Evolutionary conservation across 2,113 vertebrate genomes (phyloP).

Genomic region (Xiphophorus hellerii): DNA sequence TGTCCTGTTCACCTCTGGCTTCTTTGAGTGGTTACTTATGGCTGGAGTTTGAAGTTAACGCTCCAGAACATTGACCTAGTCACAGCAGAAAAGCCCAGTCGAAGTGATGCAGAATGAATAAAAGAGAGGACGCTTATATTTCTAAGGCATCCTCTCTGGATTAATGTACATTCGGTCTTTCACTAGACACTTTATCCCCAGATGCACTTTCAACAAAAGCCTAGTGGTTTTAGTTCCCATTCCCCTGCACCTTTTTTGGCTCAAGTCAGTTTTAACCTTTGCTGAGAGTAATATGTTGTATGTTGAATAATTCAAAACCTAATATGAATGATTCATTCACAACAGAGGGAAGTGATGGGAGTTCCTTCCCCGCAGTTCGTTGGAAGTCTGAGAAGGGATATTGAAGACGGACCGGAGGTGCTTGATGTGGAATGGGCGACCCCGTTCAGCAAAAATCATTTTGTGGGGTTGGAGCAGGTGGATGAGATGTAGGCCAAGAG

Average conservation of each 20-base stretch:
- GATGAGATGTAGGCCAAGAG: conserved; percentile 33
- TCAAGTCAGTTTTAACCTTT: conserved; percentile 51
- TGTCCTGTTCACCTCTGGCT: conserved; percentile 22
- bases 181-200: not conserved
- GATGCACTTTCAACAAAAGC: conserved; percentile 15
- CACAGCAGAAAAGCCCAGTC: conserved; percentile 23
- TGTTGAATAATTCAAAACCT: conserved; percentile 69
- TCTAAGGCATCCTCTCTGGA: not conserved
- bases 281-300: conserved; percentile 68
- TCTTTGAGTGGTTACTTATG: conserved; percentile 20
- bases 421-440: conserved; percentile 22
- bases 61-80: conserved; percentile 23
- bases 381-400: conserved; percentile 43
- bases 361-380: conserved; percentile 41
- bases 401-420: conserved; percentile 5
- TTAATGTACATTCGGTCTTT: conserved; percentile 12
- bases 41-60: conserved; percentile 23
- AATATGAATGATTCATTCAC: conserved; percentile 74
- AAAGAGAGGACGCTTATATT: conserved; percentile 6
- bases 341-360: conserved; percentile 40
- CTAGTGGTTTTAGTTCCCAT: conserved; percentile 20
- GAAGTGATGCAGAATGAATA: conserved; percentile 20
- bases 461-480: conserved; percentile 21
- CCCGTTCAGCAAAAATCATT: conserved; percentile 31
- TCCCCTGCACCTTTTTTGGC: conserved; percentile 37